Evolutionary conservation across 2,797 vertebrate species (phyloP).

Genomic region (Streptopelia turtur): DNA sequence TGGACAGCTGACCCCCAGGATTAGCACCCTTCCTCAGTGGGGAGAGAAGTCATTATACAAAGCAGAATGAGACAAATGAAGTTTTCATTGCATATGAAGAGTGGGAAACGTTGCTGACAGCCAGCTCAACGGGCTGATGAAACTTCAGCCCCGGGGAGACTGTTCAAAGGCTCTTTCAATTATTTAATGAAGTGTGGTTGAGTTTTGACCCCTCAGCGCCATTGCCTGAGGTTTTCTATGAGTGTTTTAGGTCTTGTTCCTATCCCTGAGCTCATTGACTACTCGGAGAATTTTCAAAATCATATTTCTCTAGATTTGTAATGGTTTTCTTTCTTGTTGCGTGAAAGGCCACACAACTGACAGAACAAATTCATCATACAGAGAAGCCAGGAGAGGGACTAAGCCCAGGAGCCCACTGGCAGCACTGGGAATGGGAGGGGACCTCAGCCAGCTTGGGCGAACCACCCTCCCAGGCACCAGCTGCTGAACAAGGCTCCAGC

Average conservation of each 20-base stretch:
- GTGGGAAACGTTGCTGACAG: not conserved
- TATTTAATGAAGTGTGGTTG: conserved; percentile 39
- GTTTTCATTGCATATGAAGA: not conserved
- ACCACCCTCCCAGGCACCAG: accelerated
- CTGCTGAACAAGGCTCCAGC: not conserved
- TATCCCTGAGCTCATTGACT: not conserved
- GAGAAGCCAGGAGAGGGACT: accelerated
- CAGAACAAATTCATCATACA: not conserved
- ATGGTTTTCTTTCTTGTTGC: not conserved
- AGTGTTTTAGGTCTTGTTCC: not conserved
- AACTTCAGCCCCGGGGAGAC: conserved; percentile 2
- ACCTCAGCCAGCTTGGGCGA: not conserved
- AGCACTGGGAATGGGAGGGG: not conserved
- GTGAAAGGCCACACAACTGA: not conserved
- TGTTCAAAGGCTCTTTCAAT: not conserved
- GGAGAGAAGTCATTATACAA: not conserved
- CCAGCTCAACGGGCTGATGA: not conserved
- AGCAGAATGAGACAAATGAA: not conserved
- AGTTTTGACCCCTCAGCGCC: conserved; percentile 16
- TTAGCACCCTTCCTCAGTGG: not conserved
- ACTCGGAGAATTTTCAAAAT: not conserved
- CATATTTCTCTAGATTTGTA: not conserved
- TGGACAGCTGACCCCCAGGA: accelerated
- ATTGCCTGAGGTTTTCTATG: not conserved
- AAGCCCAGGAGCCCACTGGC: not conserved